Conservation (phyloP, 2,113 vertebrate species). For the Cichladusa arquata region DNA sequence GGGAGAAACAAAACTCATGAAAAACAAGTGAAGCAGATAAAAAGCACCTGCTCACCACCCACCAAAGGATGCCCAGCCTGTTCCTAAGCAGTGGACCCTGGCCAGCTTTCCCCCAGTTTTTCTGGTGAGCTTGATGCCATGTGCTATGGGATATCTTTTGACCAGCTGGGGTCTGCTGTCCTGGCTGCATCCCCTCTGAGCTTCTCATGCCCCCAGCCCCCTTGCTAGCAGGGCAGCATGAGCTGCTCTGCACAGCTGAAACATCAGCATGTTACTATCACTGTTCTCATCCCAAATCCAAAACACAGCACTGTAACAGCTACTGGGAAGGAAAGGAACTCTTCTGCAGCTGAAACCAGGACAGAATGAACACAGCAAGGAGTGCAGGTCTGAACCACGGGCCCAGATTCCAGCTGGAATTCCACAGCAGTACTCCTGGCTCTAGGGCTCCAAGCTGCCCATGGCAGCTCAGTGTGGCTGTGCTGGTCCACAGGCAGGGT, state of each 20-base stretch:
- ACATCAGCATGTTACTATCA: background rate
- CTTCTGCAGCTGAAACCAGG: background rate
- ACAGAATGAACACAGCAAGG: background rate
- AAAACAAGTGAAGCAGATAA: background rate
- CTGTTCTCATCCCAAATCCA: background rate
- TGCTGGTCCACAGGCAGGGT: background rate
- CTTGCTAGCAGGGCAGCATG: background rate
- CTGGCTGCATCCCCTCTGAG: background rate
- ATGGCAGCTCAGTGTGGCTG: background rate
- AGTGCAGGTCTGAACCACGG: background rate
- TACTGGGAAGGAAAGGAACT: background rate
- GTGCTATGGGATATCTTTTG: background rate
- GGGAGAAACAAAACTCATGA: background rate
- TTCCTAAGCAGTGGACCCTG: accelerated
- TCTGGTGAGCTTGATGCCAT: background rate
- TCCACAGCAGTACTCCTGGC: background rate
- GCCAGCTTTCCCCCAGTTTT: background rate
- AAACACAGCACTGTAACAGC: accelerated
- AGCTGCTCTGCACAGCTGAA: background rate
- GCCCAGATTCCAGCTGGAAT: background rate
- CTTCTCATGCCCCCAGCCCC: accelerated
- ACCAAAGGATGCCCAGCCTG: background rate
- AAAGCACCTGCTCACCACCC: background rate
- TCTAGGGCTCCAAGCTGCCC: background rate
- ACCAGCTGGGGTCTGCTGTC: background rate